Evolutionary conservation across 1,140 invertebrate species (phyloP).

Genomic region (Brachionus manjavacas): DNA sequence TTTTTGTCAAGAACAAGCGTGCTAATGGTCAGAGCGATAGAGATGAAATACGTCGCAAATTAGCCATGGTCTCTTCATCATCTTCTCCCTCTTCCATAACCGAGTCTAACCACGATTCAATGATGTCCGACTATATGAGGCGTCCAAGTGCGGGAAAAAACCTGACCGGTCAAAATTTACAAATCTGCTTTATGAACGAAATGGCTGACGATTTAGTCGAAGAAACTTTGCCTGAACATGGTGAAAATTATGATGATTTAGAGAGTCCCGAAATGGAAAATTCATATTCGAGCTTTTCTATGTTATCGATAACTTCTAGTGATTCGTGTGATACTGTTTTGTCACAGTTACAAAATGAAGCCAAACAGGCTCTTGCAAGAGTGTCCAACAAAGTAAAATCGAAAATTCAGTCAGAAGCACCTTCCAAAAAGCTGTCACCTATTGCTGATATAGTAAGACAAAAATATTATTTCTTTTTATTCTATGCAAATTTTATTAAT

Average conservation of each 20-base stretch:
- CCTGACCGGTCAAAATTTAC: constrained; percentile 70
- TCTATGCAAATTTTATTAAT: neutral
- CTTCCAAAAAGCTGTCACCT: constrained; percentile 67
- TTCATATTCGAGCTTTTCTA: neutral
- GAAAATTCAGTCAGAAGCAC: constrained; percentile 2
- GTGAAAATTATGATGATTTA: neutral
- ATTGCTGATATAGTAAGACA: constrained; percentile 54
- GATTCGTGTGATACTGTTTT: constrained; percentile 14
- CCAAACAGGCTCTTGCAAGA: neutral
- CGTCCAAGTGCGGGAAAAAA: neutral
- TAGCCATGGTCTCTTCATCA: constrained; percentile 72
- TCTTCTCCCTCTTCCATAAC: neutral
- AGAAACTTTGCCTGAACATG: neutral
- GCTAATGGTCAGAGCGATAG: constrained; percentile 61
- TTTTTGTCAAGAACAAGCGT: neutral
- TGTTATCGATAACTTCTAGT: neutral
- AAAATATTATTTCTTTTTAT: constrained; percentile 31
- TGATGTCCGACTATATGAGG: constrained; percentile 25
- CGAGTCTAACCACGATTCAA: neutral
- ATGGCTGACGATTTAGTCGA: constrained; percentile 66
- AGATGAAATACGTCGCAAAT: constrained; percentile 78
- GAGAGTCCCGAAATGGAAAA: neutral
- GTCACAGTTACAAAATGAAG: constrained; percentile 11
- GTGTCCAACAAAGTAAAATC: neutral
- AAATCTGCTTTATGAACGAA: constrained; percentile 92